Evolutionary conservation across 2,888 invertebrate species (phyloP).

Genomic region (Eucera pruinosa): DNA sequence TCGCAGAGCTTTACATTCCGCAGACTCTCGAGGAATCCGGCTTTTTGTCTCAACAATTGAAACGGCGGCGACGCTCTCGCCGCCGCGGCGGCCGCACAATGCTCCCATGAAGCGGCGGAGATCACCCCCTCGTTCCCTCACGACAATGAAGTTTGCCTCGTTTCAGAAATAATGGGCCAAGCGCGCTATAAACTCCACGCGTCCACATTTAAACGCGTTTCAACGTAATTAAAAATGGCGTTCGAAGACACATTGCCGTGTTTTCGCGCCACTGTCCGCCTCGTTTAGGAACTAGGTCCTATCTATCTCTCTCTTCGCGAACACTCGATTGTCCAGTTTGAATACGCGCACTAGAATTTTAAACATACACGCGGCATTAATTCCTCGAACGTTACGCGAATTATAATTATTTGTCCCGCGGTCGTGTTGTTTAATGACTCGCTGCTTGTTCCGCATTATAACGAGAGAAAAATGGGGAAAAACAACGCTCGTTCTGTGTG

Average conservation of each 20-base stretch:
- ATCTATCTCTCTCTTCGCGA: not conserved
- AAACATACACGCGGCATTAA: constrained; percentile 16
- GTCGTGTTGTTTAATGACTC: constrained; percentile 26
- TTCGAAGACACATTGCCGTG: constrained; percentile 16
- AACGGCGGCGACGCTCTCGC: constrained; percentile 39
- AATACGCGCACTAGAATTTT: constrained; percentile 22
- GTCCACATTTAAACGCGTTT: constrained; percentile 38
- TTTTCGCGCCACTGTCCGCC: not conserved
- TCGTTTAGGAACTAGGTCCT: not conserved
- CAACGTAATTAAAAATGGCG: constrained; percentile 55
- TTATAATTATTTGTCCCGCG: constrained; percentile 20
- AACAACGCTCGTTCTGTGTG: not conserved
- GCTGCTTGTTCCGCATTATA: constrained; percentile 19
- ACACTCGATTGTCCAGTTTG: not conserved
- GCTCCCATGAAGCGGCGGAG: constrained; percentile 3
- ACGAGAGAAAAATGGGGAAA: constrained; percentile 17
- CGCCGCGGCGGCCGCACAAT: constrained; percentile 37
- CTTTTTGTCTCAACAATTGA: constrained; percentile 62
- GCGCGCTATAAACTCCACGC: constrained; percentile 32
- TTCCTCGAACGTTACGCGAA: constrained; percentile 28
- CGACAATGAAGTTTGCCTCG: constrained; percentile 54
- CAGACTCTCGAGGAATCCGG: constrained; percentile 47
- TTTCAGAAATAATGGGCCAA: constrained; percentile 48
- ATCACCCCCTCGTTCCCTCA: constrained; percentile 15
- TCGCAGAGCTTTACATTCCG: constrained; percentile 52